Base-by-base conservation (phyloP, 2,797 vertebrate species). In the Tamandua tetradactyla region DNA sequence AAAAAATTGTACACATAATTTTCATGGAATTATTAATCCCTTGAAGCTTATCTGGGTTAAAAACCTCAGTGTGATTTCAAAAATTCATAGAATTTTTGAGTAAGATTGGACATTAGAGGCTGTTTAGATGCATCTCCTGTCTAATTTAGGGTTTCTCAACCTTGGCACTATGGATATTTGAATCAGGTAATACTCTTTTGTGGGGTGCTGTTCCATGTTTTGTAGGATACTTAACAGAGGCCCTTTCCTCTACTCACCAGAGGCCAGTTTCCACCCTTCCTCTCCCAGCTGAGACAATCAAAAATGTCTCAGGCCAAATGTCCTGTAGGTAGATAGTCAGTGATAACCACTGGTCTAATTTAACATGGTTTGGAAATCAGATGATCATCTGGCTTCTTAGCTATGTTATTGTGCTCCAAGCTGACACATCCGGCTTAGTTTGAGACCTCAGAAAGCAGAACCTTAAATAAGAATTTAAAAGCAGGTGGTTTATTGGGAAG, bases 21-120 rank as follows among this genome's bases (percentile, higher is more conserved):
- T 89, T 42, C 15, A 87, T 84, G 61, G 49, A 78, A 44, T 62
- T 87, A 66, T 81, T 15, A 75, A 87, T 68, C 35, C 30, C 14
- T 88, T 40, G 79, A 84, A 74, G 35, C 22, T 81, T 27, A 59
- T 94, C 40, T 44, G 91, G 20, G 30, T 72, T 71, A 75, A 92
- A 78, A 91, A 71, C 35, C 12, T 42, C 20, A 57, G 3, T 84
- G 32, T 92, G 72, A 72, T 79, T 76, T 89, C 35, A 89, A 85
- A 85, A 86, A 91, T 68, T 89, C 27, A 62, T 66, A 64, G 49
- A 93, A 14, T 64, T 44, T 74, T 90, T 90, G 23, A 91, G 15
- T n/a, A 75, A 10, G 30, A 49, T 40, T 35, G 59, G 10, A 30
- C 9, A 7, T 89, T 57, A 47, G 22, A 84, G 27, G 10, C 25